Evolutionary conservation across 2,113 vertebrate genomes (phyloP).

Genomic region (Cygnus buccinator): DNA sequence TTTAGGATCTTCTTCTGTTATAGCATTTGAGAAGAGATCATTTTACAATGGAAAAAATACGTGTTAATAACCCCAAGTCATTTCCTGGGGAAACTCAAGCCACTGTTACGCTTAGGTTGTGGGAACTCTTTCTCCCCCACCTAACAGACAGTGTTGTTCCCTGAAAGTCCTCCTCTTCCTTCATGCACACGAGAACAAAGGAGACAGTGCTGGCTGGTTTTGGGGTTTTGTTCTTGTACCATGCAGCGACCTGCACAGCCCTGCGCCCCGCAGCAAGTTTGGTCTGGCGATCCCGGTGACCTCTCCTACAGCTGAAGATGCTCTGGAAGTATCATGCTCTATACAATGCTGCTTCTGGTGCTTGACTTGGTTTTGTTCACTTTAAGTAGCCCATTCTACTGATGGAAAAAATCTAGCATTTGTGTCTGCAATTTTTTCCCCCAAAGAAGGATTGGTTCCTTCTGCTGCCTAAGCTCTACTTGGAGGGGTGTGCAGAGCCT

Average conservation of each 20-base stretch:
- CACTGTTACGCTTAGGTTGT: not conserved
- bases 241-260: too few species aligned
- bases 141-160: not conserved
- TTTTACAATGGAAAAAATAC: slow-evolving; percentile 22
- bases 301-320: not conserved
- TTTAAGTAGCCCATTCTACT: not conserved
- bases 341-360: not conserved
- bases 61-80: not conserved
- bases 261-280: not conserved
- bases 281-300: not conserved
- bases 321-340: not conserved
- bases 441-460: not conserved
- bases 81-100: slow-evolving; percentile 37
- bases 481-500: not conserved
- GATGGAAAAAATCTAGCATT: not conserved
- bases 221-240: not conserved
- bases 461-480: not conserved
- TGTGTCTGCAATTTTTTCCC: not conserved
- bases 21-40: not conserved
- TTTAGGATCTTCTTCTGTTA: slow-evolving; percentile 1
- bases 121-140: not conserved
- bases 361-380: not conserved
- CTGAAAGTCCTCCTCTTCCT: not conserved
- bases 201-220: not conserved
- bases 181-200: not conserved